These are phyloP conservation scores for Leptoteleia sp. DNA, from an alignment of 1,140 invertebrate species.

Conservation along the genomic window DNA sequence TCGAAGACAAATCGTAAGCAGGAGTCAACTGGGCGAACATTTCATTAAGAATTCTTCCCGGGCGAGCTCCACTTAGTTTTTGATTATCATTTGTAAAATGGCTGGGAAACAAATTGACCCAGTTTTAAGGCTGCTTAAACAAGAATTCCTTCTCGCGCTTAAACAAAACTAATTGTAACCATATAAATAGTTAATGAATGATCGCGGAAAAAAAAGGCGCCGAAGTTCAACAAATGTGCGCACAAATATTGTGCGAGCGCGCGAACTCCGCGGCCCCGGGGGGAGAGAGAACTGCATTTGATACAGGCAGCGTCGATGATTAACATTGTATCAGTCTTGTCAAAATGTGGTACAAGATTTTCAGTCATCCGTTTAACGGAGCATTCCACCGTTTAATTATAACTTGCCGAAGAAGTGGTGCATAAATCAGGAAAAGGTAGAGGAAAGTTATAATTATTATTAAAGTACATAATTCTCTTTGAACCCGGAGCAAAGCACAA, in stretches of 20 bases:
- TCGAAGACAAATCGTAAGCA: slow-evolving; percentile 32
- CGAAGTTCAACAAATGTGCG: slow-evolving; percentile 18
- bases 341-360: slow-evolving; percentile 53
- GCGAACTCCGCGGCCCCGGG: not conserved
- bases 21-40: slow-evolving; percentile 33
- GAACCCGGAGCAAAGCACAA: slow-evolving; percentile 49
- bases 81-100: slow-evolving; percentile 34
- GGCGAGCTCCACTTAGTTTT: slow-evolving; percentile 13
- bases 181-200: slow-evolving; percentile 16
- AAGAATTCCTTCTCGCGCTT: not conserved
- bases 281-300: slow-evolving; percentile 14
- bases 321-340: slow-evolving; percentile 49
- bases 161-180: slow-evolving; percentile 17
- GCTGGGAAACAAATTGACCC: slow-evolving; percentile 28
- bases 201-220: slow-evolving; percentile 2
- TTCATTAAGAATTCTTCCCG: slow-evolving; percentile 34
- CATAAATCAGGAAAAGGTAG: slow-evolving; percentile 58
- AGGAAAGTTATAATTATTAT: slow-evolving; percentile 72
- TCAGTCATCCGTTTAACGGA: slow-evolving; percentile 45
- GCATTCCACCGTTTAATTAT: slow-evolving; percentile 73
- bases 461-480: slow-evolving; percentile 63
- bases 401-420: slow-evolving; percentile 72
- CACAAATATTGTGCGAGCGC: slow-evolving; percentile 31
- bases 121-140: slow-evolving; percentile 19
- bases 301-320: slow-evolving; percentile 3